A percentile compares a stretch with the other conserved stretches of the same genome.
phyloP scores from a whole-genome alignment of 2,797 vertebrate genomes.

The Apogon talboti region DNA sequence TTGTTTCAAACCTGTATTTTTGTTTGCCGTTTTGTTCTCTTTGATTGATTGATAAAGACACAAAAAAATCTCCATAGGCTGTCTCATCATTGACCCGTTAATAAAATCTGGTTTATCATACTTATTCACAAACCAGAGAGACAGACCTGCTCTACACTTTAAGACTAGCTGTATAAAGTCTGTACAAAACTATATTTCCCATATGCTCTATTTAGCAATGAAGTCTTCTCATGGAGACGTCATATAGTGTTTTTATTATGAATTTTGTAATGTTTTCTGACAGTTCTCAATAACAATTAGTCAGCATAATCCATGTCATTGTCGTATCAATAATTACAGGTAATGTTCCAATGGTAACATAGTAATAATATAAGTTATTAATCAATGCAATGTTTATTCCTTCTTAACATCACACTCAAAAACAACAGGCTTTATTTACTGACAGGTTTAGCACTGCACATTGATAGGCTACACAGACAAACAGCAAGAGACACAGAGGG shows the following conservation, averaged over 20 bases:
- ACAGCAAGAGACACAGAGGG: slow-evolving; percentile 84
- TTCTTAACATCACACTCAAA: slow-evolving; percentile 87
- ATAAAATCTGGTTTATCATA: too few species aligned
- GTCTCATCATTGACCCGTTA: too few species aligned
- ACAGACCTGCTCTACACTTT: too few species aligned
- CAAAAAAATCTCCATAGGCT: too few species aligned
- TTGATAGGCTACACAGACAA: slow-evolving; percentile 85
- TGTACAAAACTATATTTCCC: too few species aligned
- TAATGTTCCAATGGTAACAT: slow-evolving; percentile 82
- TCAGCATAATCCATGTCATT: slow-evolving; percentile 81
- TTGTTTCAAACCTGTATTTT: too few species aligned
- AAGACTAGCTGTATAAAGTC: too few species aligned
- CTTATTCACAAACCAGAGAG: too few species aligned
- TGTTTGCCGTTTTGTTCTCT: too few species aligned
- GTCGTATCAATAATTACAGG: slow-evolving; percentile 83
- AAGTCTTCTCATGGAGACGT: slow-evolving; percentile 65
- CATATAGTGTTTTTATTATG: slow-evolving; percentile 88
- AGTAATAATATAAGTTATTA: slow-evolving; percentile 84
- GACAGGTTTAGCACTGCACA: slow-evolving; percentile 89
- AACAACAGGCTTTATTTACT: slow-evolving; percentile 88
- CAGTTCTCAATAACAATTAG: slow-evolving; percentile 84
- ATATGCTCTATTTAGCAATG: neutral
- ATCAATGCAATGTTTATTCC: slow-evolving; percentile 85
- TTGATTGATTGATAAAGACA: too few species aligned
- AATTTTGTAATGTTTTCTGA: slow-evolving; percentile 85